Evolutionary conservation across 2,888 invertebrate genomes (phyloP).

Genomic region (Erebia palarica): DNA sequence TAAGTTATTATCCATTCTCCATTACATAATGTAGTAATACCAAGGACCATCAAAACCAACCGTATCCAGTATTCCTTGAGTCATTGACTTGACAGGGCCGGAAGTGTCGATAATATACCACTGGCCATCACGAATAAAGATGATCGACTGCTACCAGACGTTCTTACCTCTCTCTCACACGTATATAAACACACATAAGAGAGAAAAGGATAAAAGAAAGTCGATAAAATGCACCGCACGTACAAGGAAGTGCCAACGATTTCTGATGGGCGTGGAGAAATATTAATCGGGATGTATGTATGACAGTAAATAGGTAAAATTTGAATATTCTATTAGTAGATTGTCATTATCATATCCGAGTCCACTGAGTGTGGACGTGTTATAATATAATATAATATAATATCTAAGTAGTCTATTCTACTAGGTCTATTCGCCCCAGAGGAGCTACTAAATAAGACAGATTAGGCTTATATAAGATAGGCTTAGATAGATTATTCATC

Average conservation of each 20-base stretch:
- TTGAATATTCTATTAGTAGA: conserved; percentile 46
- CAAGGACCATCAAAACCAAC: conserved; percentile 25
- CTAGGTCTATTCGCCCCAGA: no score
- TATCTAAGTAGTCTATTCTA: no score
- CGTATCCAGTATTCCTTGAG: conserved; percentile 48
- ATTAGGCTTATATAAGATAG: no score
- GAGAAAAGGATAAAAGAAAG: conserved; percentile 52
- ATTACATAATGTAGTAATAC: conserved; percentile 12
- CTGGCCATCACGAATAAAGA: conserved; percentile 79
- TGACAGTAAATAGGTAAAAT: conserved; percentile 45
- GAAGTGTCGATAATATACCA: conserved; percentile 78
- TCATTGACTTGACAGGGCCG: conserved; percentile 74
- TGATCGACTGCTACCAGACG: conserved; percentile 75
- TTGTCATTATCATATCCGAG: conserved; percentile 43
- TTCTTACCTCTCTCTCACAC: conserved; percentile 51
- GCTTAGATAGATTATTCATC: no score
- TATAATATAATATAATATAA: conserved; percentile 5
- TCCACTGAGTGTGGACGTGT: conserved; percentile 23
- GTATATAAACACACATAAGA: conserved; percentile 32
- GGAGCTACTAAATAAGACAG: no score
- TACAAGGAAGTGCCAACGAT: conserved; percentile 77
- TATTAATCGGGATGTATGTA: conserved; percentile 64
- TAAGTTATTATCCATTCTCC: not conserved
- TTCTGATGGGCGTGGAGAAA: conserved; percentile 70
- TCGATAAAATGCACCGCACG: conserved; percentile 75